These are phyloP conservation scores for Psephotus haematonotus DNA, from an alignment of 2,113 vertebrate genomes.

Conservation along the genomic window DNA sequence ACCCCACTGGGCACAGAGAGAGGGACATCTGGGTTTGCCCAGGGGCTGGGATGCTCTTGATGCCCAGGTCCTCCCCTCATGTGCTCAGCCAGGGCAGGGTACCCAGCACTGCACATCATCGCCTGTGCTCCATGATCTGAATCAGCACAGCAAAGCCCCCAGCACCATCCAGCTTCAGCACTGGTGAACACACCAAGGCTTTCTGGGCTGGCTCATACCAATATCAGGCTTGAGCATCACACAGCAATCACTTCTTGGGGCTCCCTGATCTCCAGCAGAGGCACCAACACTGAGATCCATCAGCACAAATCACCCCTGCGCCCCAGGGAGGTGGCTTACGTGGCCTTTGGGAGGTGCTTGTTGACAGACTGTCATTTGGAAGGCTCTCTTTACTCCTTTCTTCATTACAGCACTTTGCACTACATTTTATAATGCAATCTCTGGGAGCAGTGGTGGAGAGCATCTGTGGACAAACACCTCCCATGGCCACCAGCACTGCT, in stretches of 20 bases:
- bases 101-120: background rate
- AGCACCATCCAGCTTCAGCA: background rate
- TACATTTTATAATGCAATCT: background rate
- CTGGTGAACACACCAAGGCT: background rate
- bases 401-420: background rate
- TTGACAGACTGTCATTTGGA: background rate
- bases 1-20: accelerated
- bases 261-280: background rate
- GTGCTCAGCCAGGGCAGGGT: background rate
- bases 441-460: background rate
- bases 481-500: background rate
- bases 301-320: too few species aligned
- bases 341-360: background rate
- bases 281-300: background rate
- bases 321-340: background rate
- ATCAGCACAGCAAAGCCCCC: background rate
- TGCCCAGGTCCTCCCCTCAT: accelerated
- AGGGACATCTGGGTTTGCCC: background rate
- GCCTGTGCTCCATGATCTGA: accelerated
- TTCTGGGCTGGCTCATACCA: background rate
- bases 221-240: background rate
- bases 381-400: background rate
- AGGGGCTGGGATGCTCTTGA: background rate
- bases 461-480: background rate
- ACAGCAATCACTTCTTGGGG: background rate